Percentiles rank a stretch among this genome's conserved stretches.
Conservation (phyloP, 2,113 vertebrate genomes). For the Ochotona princeps region DNA sequence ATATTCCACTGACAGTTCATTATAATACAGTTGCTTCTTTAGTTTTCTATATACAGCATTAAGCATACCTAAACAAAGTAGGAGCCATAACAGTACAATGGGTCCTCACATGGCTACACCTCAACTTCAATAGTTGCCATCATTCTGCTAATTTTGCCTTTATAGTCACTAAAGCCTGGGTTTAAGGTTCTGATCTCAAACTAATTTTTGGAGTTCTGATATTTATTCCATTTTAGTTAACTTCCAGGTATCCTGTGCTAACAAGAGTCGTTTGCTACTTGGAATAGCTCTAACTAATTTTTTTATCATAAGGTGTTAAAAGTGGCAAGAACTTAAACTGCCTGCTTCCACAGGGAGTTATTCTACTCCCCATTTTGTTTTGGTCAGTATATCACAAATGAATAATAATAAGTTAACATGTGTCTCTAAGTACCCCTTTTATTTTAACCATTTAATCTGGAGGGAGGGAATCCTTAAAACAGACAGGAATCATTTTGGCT, state of each 20-base stretch:
- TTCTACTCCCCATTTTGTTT: background rate
- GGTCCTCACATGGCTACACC: background rate
- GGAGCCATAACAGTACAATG: background rate
- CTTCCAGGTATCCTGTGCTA: background rate
- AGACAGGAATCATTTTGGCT: background rate
- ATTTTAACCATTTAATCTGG: background rate
- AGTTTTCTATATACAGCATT: background rate
- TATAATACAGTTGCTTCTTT: background rate
- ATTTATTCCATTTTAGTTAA: background rate
- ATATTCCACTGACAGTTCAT: background rate
- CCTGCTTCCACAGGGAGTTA: background rate
- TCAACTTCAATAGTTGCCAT: background rate
- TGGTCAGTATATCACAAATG: background rate
- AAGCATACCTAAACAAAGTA: background rate
- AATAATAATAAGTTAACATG: background rate
- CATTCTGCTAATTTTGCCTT: background rate
- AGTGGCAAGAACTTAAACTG: background rate
- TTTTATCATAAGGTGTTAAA: background rate
- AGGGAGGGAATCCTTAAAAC: background rate
- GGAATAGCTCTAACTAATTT: slow-evolving; percentile 50
- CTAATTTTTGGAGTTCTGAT: background rate
- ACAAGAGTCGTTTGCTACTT: background rate
- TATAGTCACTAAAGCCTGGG: background rate
- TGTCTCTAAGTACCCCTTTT: background rate
- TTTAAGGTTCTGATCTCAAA: background rate